A percentile compares a stretch with the other conserved stretches of the same genome.
Evolutionary conservation across 2,797 vertebrate genomes (phyloP).

Genomic region (Epinephelus coioides): DNA sequence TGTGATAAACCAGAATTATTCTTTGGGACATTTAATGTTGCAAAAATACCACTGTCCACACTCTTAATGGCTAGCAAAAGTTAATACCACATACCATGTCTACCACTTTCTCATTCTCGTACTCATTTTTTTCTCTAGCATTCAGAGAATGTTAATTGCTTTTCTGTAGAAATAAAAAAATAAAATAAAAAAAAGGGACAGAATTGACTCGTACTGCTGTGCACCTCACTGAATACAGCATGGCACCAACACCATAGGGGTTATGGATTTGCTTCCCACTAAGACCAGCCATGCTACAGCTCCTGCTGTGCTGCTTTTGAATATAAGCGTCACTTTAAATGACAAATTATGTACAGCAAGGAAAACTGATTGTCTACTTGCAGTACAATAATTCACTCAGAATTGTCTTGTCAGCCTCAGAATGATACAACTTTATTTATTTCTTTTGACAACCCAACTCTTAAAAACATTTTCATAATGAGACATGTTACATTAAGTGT

Average conservation of each 20-base stretch:
- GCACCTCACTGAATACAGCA: too few relatives aligned
- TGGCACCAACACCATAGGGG: neutral
- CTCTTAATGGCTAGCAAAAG: conserved; percentile 13
- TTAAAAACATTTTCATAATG: conserved; percentile 17
- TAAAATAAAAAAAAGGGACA: neutral
- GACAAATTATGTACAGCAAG: conserved; percentile 1
- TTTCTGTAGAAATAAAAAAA: neutral
- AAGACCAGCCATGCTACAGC: conserved; percentile 14
- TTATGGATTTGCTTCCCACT: conserved; percentile 16
- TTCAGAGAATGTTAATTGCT: conserved; percentile 6
- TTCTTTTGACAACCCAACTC: conserved; percentile 22
- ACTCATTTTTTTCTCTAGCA: conserved; percentile 8
- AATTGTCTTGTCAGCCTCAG: conserved; percentile 22
- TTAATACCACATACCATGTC: neutral
- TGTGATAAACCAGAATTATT: neutral
- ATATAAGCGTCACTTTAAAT: conserved; percentile 42
- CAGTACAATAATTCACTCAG: conserved; percentile 13
- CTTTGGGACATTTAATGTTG: conserved; percentile 10
- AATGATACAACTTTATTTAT: conserved; percentile 11
- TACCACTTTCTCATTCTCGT: neutral
- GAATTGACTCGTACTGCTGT: too few relatives aligned
- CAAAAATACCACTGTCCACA: conserved; percentile 3
- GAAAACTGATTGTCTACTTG: conserved; percentile 27
- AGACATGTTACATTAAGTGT: conserved; percentile 17
- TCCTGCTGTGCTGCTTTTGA: conserved; percentile 8